These are phyloP conservation scores for Entelurus aequoreus DNA, from an alignment of 2,113 vertebrate species.

Conservation along the genomic window DNA sequence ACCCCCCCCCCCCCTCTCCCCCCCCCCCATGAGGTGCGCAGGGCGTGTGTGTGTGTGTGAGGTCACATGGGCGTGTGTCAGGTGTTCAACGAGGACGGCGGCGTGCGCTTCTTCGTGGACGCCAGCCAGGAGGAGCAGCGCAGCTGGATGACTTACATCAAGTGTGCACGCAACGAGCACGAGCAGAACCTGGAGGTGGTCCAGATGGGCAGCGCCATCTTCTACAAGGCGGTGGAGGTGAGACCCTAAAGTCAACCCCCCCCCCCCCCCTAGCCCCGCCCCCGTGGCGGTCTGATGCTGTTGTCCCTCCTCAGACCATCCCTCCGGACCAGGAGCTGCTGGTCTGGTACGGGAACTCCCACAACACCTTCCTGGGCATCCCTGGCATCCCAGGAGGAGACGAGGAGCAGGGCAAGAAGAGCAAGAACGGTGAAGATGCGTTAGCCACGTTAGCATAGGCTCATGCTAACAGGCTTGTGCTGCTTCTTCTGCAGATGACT, in stretches of 20 bases:
- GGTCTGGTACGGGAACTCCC: constrained; percentile 95
- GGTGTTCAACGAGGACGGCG: constrained; percentile 93
- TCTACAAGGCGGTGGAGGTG: constrained; percentile 96
- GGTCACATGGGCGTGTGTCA: constrained; percentile 33
- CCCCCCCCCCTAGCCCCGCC: too few species aligned
- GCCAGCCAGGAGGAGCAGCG: constrained; percentile 96
- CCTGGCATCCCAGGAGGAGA: constrained; percentile 90
- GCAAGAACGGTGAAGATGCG: constrained; percentile 77
- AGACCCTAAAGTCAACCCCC: constrained; percentile 20
- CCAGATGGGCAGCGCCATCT: constrained; percentile 94
- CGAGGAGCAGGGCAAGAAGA: constrained; percentile 90
- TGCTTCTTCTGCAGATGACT: constrained; percentile 77
- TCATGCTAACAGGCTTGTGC: not conserved
- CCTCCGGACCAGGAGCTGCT: constrained; percentile 94
- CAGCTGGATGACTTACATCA: constrained; percentile 99
- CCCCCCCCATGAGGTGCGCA: too few species aligned
- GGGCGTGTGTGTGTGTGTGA: not conserved
- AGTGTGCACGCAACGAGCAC: constrained; percentile 92
- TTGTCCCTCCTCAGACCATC: constrained; percentile 77
- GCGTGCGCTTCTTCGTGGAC: constrained; percentile 89
- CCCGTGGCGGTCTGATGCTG: too few species aligned
- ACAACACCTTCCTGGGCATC: constrained; percentile 94
- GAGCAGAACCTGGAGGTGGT: constrained; percentile 97
- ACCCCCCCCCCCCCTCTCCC: not conserved
- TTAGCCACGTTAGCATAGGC: not conserved